Base-by-base conservation (phyloP, 2,797 vertebrate species). In the Poeciliopsis infans region DNA sequence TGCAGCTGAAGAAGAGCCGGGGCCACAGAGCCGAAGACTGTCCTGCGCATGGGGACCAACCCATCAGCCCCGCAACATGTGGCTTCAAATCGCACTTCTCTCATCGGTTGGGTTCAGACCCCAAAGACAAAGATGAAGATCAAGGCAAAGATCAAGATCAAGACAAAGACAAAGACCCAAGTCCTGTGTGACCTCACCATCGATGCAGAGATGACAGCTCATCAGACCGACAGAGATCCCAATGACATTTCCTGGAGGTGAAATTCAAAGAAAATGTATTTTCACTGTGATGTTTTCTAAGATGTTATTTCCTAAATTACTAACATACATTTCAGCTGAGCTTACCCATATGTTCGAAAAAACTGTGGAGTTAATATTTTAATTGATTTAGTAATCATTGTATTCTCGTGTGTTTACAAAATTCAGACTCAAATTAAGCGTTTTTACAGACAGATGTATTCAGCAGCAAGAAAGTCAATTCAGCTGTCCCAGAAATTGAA, bases 231-330 rank as follows among this genome's bases (percentile, higher is more conserved):
- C n/a, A n/a, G n/a, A n/a, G n/a, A n/a, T n/a, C n/a, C n/a, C n/a
- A n/a, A n/a, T n/a, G n/a, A n/a, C 36, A 28, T 51, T 72, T 28
- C 12, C 55, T 53, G 7, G 55, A 75, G 53, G 28, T 8, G 0
- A 72, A 64, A 57, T 18, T 72, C 45, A 4, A 69, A 69, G 72
- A 75, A 79, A 46, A 75, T 7, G 13, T 47, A 36, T 20, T 16
- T 12, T 69, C 72, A 68, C 23, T 79, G 41, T 45, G 71, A 5
- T 46, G 64, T 31, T 68, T 68, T 79, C 36, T 51, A 43, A 43
- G 25, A 74, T 53, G 11, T 59, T 39, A 61, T 39, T 36, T 39
- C 8, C 6, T 66, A 23, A 18, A 20, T 20, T 3, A 23, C 18
- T 66, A 11, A 39, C 0, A 7, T 3, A 36, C 7, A 11, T 36